These are phyloP conservation scores for Mesitornis unicolor DNA, from an alignment of 2,113 vertebrate genomes.

Conservation along the genomic window DNA sequence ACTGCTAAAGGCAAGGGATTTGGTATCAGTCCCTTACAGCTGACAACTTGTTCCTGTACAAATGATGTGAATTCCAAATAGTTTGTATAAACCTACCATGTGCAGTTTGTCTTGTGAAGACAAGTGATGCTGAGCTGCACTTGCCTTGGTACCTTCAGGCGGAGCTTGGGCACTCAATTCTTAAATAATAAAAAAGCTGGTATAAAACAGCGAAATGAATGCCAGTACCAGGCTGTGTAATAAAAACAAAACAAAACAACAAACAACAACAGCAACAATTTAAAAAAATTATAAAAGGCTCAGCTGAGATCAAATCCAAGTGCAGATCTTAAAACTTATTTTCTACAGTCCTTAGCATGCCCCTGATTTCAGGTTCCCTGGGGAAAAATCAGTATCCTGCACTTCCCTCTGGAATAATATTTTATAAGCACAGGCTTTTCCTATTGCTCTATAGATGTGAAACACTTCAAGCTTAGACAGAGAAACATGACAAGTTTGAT, in stretches of 20 bases:
- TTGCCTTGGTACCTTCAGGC: neutral
- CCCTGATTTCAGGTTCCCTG: neutral
- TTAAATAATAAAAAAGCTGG: neutral
- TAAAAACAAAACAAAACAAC: too few relatives aligned
- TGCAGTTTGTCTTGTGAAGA: neutral
- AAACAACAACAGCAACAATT: too few relatives aligned
- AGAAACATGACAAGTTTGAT: rapidly evolving
- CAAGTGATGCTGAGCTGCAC: neutral
- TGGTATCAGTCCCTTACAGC: slow-evolving; percentile 13
- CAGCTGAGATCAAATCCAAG: neutral
- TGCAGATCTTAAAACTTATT: neutral
- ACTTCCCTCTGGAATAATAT: neutral
- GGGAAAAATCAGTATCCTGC: neutral
- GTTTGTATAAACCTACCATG: neutral
- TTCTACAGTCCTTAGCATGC: neutral
- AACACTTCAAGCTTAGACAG: neutral
- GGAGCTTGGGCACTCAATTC: neutral
- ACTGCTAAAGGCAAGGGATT: neutral
- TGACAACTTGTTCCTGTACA: neutral
- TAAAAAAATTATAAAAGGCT: neutral
- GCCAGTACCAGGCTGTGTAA: neutral
- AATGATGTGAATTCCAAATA: neutral
- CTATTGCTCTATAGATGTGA: neutral
- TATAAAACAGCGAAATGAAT: neutral
- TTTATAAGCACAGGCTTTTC: neutral